A percentile compares a stretch with the other conserved stretches of the same genome.
Conservation (phyloP, 2,888 invertebrate species). For the Nasonia oneida region DNA sequence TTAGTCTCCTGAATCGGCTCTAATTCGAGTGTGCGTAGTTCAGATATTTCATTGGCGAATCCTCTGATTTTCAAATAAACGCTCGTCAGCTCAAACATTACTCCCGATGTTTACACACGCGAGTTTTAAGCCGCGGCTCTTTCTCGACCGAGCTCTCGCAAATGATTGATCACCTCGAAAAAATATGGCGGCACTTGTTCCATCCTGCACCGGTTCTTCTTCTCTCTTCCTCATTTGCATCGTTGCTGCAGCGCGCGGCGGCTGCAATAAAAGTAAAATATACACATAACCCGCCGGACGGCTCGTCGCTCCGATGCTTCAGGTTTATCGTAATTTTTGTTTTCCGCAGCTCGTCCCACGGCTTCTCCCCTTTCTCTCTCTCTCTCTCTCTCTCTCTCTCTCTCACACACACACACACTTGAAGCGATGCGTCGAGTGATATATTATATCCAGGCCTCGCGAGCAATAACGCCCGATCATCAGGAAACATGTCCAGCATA, state of each 20-base stretch:
- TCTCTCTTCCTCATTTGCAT: conserved; percentile 17
- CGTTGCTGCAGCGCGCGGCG: neutral
- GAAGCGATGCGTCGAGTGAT: conserved; percentile 46
- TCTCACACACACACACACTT: too few species aligned
- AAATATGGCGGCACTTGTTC: neutral
- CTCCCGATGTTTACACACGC: conserved; percentile 30
- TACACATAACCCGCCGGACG: neutral
- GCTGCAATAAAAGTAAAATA: conserved; percentile 41
- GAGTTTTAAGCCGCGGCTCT: neutral
- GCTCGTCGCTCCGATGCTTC: neutral
- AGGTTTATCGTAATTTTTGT: conserved; percentile 32
- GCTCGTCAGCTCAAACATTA: neutral
- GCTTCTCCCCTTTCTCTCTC: neutral
- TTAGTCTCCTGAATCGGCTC: neutral
- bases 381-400: neutral
- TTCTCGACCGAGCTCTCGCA: neutral
- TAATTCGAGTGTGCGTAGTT: neutral
- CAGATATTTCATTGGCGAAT: neutral
- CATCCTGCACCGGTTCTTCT: neutral
- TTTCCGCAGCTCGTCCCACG: neutral
- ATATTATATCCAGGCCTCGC: conserved; percentile 37
- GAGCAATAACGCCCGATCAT: conserved; percentile 57
- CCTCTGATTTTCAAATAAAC: neutral
- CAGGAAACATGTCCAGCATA: conserved; percentile 47
- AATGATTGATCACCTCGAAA: conserved; percentile 9